Base-by-base conservation (phyloP, 2,797 vertebrate genomes). In the Arctocebus calabarensis region DNA sequence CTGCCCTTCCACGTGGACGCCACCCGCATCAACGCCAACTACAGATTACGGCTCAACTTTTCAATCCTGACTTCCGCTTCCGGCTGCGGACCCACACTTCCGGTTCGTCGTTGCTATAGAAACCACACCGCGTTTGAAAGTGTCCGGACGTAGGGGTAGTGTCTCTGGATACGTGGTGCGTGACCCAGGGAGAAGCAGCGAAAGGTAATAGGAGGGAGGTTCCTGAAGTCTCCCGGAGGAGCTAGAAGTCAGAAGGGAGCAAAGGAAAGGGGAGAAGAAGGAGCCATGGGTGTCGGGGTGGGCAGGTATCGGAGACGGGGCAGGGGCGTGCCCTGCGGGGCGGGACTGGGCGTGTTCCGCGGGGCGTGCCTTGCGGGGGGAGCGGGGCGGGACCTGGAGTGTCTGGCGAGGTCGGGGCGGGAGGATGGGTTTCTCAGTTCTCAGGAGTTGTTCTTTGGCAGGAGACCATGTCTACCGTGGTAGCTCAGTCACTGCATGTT, bases 401-500 rank as follows among this genome's bases (percentile, higher is more conserved):
- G 34, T 32, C 4, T 0, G 48, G 70, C 20, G 19, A 2, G 43
- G 48, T 5, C 12, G 9, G 37, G 45, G 37, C 25, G 17, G 27
- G 57, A 55, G 25, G 16, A 4, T 0, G 40, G 3, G 9, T 8
- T 7, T 22, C 19, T 20, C 14, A 1, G 0, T 0, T 17, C 79
- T 92, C 61, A 71, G 14, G 4, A 0, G 16, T 62, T 1, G 62
- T 64, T 68, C 23, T 17, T 52, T 4, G 29, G 10, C 22, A 8
- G 1, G 22, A 17, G 27, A 71, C 1, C 84, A 99, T 99, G 99
- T 96, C 98, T 1, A 57, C 97, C 2, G 98, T 98, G n/a, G 97
- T 97, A 10, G 98, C 98, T 23, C 98, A 99, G 97, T 83, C 98
- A 0, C 98, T 98, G 84, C 99, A 99, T 91, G 98, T 98, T 61